Conservation (phyloP, 2,113 vertebrate genomes). For the Lasiurus cinereus region DNA sequence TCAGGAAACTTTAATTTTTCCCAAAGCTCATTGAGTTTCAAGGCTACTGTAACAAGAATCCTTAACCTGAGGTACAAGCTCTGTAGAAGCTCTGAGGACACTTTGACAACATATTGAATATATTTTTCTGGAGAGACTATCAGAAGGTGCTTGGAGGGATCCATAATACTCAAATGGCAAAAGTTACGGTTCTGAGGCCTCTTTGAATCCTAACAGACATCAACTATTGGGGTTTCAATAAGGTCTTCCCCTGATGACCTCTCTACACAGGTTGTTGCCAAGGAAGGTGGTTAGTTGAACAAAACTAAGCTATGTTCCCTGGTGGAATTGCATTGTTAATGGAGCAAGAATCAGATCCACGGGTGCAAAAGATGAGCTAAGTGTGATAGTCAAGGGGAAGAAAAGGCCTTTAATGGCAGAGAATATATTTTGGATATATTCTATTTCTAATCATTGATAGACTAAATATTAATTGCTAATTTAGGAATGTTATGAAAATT, state of each 20-base stretch:
- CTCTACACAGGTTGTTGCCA: neutral
- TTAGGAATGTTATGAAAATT: constrained; percentile 50
- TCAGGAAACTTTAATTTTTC: constrained; percentile 49
- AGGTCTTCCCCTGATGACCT: neutral
- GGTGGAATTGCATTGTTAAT: neutral
- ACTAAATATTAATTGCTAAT: constrained; percentile 48
- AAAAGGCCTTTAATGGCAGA: neutral
- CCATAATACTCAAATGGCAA: neutral
- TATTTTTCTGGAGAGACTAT: neutral
- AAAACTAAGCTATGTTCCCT: constrained; percentile 16
- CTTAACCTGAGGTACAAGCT: neutral
- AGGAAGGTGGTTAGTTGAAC: neutral
- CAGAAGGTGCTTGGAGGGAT: neutral
- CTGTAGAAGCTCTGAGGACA: neutral
- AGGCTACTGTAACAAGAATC: constrained; percentile 20
- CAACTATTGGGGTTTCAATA: constrained; percentile 17
- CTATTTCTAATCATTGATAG: neutral
- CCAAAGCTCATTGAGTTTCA: neutral
- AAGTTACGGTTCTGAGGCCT: constrained; percentile 16
- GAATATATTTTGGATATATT: neutral
- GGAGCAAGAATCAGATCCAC: neutral
- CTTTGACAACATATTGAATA: neutral
- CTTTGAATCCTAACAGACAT: constrained; percentile 13
- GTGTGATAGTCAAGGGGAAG: neutral
- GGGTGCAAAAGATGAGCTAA: neutral